Conservation (phyloP, 2,888 invertebrate species). For the Malachius bipustulatus region DNA sequence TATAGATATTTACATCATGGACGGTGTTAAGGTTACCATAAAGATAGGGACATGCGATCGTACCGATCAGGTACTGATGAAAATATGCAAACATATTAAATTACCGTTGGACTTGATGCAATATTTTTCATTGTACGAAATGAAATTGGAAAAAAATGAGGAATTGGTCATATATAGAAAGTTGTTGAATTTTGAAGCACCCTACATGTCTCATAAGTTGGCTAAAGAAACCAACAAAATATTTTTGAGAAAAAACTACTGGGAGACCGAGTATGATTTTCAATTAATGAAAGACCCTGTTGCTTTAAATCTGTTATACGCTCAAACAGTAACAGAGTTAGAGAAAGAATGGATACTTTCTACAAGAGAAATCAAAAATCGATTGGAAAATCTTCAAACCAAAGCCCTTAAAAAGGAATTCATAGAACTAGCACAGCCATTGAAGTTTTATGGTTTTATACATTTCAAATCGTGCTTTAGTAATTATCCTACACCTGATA, state of each 20-base stretch:
- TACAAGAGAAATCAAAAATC: constrained; percentile 50
- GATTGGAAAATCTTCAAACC: constrained; percentile 58
- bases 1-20: constrained; percentile 75
- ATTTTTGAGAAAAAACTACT: constrained; percentile 82
- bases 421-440: constrained; percentile 66
- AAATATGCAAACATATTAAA: constrained; percentile 70
- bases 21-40: constrained; percentile 73
- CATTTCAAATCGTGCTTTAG: constrained; percentile 63
- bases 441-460: constrained; percentile 84
- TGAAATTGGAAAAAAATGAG: constrained; percentile 63
- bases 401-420: constrained; percentile 81
- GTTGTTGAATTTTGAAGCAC: constrained; percentile 94
- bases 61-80: constrained; percentile 70
- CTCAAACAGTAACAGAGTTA: constrained; percentile 78
- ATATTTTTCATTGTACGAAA: constrained; percentile 84
- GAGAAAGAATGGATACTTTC: constrained; percentile 76
- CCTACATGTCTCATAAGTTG: constrained; percentile 81
- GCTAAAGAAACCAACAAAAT: constrained; percentile 62
- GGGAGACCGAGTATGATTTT: constrained; percentile 76
- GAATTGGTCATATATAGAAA: constrained; percentile 68
- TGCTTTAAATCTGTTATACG: constrained; percentile 74
- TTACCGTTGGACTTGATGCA: constrained; percentile 66
- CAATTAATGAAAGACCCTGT: constrained; percentile 72
- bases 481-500: constrained; percentile 62
- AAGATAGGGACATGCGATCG: constrained; percentile 71